Percentiles rank a stretch among this genome's conserved stretches.
These are phyloP conservation scores for Hippopotamyrus pictus DNA, from an alignment of 2,797 vertebrate genomes.

Conservation along the genomic window DNA sequence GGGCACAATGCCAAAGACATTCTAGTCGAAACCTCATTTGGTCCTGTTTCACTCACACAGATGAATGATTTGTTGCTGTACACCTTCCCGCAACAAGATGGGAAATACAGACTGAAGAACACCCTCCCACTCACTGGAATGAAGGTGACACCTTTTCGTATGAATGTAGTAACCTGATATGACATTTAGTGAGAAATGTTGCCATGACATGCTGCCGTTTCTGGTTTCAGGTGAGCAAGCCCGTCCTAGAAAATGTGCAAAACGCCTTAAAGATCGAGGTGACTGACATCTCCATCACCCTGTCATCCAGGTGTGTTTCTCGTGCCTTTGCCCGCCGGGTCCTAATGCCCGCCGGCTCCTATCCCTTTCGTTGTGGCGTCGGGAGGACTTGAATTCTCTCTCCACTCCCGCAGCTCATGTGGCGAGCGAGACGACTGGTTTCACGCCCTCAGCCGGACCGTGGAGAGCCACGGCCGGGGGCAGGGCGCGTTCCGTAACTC, in stretches of 20 bases:
- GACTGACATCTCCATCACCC: conserved; percentile 70
- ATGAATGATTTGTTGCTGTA: conserved; percentile 94
- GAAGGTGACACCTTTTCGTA: conserved; percentile 65
- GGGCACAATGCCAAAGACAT: not conserved
- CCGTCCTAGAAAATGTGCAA: conserved; percentile 72
- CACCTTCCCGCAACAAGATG: conserved; percentile 90
- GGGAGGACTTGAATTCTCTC: not conserved
- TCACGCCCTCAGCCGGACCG: conserved; percentile 73
- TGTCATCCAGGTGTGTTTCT: conserved; percentile 79
- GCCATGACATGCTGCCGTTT: not conserved
- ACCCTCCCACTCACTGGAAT: conserved; percentile 73
- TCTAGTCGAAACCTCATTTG: not conserved
- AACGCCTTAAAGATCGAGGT: conserved; percentile 80
- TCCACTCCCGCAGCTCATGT: conserved; percentile 68
- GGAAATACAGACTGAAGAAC: conserved; percentile 87
- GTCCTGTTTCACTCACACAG: conserved; percentile 49
- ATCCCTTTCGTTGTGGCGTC: not conserved
- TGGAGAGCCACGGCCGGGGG: conserved; percentile 54
- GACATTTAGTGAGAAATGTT: conserved; percentile 11
- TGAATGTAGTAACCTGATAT: not conserved
- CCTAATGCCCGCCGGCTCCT: not conserved
- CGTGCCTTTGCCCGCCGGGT: not conserved
- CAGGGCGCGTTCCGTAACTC: conserved; percentile 34
- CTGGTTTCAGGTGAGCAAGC: conserved; percentile 77
- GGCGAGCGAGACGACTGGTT: conserved; percentile 91